A percentile compares a stretch with the other conserved stretches of the same genome.
Conservation (phyloP, 2,797 vertebrate genomes). For the Orestias chungarensis region DNA sequence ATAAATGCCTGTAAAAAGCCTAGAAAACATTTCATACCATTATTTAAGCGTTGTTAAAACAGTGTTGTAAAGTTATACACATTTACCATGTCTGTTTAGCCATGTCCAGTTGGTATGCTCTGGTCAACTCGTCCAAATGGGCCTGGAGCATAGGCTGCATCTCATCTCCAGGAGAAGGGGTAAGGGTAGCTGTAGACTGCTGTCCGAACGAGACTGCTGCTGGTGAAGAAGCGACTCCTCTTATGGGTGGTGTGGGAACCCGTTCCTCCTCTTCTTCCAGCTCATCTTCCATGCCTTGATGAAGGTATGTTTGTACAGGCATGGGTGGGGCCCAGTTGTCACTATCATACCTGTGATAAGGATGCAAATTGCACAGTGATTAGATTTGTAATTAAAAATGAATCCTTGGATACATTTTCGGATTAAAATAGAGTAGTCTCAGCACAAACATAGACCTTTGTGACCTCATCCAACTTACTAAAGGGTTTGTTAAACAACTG, state of each 20-base stretch:
- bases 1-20: background rate
- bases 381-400: background rate
- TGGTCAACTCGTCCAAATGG: conserved; percentile 94
- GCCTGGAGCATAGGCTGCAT: conserved; percentile 98
- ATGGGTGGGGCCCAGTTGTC: conserved; percentile 95
- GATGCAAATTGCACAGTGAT: background rate
- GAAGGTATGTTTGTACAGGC: conserved; percentile 96
- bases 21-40: background rate
- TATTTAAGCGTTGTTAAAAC: background rate
- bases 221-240: conserved; percentile 96
- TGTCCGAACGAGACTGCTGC: conserved; percentile 96
- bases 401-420: background rate
- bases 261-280: conserved; percentile 97
- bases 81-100: conserved; percentile 94
- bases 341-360: conserved; percentile 89
- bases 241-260: conserved; percentile 94
- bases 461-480: conserved; percentile 65
- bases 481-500: conserved; percentile 43
- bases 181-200: conserved; percentile 97
- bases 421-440: conserved; percentile 5
- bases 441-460: conserved; percentile 6
- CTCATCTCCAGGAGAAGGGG: conserved; percentile 96
- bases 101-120: conserved; percentile 97
- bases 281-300: conserved; percentile 98
- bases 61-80: background rate